phyloP scores from a whole-genome alignment of 2,888 invertebrate genomes.

The Pachymerium ferrugineum region DNA sequence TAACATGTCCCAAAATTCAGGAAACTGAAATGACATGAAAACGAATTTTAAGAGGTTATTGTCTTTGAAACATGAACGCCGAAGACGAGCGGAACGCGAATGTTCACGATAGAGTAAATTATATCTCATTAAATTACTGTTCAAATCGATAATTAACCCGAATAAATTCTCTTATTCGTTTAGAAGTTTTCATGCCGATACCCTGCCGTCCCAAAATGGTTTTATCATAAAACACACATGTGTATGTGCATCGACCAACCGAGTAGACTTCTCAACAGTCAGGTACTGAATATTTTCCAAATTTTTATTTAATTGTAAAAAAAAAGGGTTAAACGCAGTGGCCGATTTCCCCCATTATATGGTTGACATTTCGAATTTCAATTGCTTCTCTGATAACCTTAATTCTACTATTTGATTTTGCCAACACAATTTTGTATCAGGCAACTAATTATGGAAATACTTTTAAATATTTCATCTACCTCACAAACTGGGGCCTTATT shows the following conservation, averaged over 20 bases:
- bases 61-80: too few species aligned
- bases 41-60: too few species aligned
- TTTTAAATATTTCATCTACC: background rate
- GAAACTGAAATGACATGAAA: too few species aligned
- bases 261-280: background rate
- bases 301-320: background rate
- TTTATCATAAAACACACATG: background rate
- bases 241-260: background rate
- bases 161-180: too few species aligned
- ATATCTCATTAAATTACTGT: too few species aligned
- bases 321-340: background rate
- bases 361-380: background rate
- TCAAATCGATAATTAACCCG: too few species aligned
- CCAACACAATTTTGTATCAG: background rate
- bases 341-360: background rate
- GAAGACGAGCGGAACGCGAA: too few species aligned
- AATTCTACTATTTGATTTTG: background rate
- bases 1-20: too few species aligned
- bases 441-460: background rate
- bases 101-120: too few species aligned
- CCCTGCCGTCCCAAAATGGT: background rate
- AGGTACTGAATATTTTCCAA: too few species aligned
- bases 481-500: background rate
- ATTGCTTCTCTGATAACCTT: background rate
- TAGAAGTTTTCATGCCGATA: background rate